Evolutionary conservation across 2,888 invertebrate species (phyloP).

Genomic region (Lagria hirta): DNA sequence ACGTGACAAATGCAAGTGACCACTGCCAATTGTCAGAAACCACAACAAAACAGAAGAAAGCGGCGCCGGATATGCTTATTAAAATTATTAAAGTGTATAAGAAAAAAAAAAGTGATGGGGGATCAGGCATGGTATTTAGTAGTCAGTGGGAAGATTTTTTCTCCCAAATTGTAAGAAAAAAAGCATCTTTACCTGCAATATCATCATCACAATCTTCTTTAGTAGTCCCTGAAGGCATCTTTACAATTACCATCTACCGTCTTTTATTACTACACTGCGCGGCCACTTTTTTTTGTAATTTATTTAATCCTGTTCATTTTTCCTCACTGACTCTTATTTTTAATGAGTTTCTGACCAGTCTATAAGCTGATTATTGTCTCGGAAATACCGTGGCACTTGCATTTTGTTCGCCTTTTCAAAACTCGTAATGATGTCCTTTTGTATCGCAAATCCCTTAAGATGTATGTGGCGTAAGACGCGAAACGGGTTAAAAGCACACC

Average conservation of each 20-base stretch:
- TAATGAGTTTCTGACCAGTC: conserved; percentile 12
- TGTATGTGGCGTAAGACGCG: no score
- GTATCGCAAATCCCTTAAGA: no score
- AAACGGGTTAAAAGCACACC: neutral
- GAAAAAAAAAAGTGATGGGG: no score
- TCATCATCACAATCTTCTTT: conserved; percentile 25
- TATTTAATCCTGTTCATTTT: conserved; percentile 18
- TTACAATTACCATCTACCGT: conserved; percentile 32
- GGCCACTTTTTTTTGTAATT: conserved; percentile 23
- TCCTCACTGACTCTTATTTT: conserved; percentile 6
- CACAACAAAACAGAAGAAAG: no score
- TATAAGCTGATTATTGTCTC: conserved; percentile 8
- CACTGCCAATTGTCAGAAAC: no score
- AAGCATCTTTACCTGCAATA: conserved; percentile 25
- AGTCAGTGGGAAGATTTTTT: no score
- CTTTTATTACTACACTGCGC: conserved; percentile 31
- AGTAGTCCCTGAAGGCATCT: conserved; percentile 35
- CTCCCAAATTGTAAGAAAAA: neutral
- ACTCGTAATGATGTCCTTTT: conserved; percentile 18
- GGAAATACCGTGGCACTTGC: neutral
- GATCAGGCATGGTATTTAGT: no score
- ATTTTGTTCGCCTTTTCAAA: no score
- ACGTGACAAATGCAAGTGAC: no score
- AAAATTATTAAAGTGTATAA: no score
- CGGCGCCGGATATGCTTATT: no score